These are phyloP conservation scores for Esox lucius DNA, from an alignment of 2,797 vertebrate genomes.

Conservation along the genomic window DNA sequence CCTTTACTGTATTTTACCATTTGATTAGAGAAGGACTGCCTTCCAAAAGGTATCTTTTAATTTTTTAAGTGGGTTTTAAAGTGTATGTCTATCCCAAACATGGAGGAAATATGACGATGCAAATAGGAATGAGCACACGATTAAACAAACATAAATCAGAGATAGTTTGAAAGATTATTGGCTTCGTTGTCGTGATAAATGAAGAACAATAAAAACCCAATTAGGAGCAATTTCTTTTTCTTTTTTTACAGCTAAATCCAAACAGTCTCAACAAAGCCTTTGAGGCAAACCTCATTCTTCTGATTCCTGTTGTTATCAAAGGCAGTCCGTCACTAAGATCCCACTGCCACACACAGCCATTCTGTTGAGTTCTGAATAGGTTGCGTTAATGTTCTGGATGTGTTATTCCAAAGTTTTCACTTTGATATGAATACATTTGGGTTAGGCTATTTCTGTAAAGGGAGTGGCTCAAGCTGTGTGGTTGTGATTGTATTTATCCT, in stretches of 20 bases:
- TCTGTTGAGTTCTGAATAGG: background rate
- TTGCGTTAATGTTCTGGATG: background rate
- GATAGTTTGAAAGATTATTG: background rate
- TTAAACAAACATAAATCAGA: background rate
- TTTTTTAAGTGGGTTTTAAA: background rate
- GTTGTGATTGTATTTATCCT: slow-evolving; percentile 55
- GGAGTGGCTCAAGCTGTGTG: slow-evolving; percentile 13
- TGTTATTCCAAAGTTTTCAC: slow-evolving; percentile 20
- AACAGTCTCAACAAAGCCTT: background rate
- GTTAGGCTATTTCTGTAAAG: slow-evolving; percentile 49
- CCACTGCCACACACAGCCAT: too few relatives aligned
- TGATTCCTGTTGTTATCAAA: background rate
- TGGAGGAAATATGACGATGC: background rate
- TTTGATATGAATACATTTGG: slow-evolving; percentile 9
- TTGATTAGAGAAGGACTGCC: background rate
- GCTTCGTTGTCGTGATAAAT: background rate
- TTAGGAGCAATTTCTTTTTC: background rate
- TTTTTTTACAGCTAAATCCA: background rate
- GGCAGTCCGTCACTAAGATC: background rate
- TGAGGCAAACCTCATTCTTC: background rate
- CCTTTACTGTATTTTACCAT: background rate
- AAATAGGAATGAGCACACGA: background rate
- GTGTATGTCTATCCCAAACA: background rate
- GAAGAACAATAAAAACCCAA: background rate
- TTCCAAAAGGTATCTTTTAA: background rate